Conservation (phyloP, 1,140 invertebrate genomes). For the Drosophila cardini region DNA sequence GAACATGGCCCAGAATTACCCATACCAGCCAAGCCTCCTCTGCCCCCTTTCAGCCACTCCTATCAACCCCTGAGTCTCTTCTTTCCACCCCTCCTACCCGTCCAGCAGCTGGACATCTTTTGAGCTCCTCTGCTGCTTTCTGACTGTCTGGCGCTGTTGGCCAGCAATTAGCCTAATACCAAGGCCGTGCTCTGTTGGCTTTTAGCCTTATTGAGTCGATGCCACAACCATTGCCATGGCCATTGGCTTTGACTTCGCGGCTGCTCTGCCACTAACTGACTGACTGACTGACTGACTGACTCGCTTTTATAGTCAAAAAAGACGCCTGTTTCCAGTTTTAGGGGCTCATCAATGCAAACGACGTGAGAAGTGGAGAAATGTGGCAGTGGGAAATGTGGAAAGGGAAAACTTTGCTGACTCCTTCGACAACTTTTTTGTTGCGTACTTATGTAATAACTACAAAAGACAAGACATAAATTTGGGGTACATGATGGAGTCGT, state of each 20-base stretch:
- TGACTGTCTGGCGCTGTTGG: slow-evolving; percentile 16
- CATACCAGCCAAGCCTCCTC: too few species aligned
- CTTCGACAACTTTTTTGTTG: slow-evolving; percentile 42
- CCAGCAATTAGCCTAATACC: slow-evolving; percentile 78
- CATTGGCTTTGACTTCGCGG: not conserved
- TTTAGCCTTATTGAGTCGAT: slow-evolving; percentile 71
- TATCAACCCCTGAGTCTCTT: slow-evolving; percentile 6
- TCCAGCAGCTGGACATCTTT: slow-evolving; percentile 56
- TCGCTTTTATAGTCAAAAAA: slow-evolving; percentile 52
- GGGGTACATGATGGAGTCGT: slow-evolving; percentile 10
- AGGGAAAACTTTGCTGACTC: slow-evolving; percentile 2
- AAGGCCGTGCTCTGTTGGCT: slow-evolving; percentile 63
- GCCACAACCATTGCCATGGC: not conserved
- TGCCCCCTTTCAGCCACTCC: slow-evolving; percentile 17
- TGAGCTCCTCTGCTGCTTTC: slow-evolving; percentile 22
- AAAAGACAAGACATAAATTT: slow-evolving; percentile 30
- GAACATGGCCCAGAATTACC: not conserved
- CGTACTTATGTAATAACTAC: slow-evolving; percentile 57
- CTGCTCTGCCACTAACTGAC: not conserved
- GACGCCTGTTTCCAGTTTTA: slow-evolving; percentile 2
- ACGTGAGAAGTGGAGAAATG: slow-evolving; percentile 8
- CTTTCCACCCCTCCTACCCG: not conserved
- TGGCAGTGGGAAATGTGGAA: slow-evolving; percentile 11
- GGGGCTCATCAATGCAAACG: slow-evolving; percentile 13
- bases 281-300: not conserved